phyloP scores from a whole-genome alignment of 2,113 vertebrate species.

The Hippocampus guttulatus region DNA sequence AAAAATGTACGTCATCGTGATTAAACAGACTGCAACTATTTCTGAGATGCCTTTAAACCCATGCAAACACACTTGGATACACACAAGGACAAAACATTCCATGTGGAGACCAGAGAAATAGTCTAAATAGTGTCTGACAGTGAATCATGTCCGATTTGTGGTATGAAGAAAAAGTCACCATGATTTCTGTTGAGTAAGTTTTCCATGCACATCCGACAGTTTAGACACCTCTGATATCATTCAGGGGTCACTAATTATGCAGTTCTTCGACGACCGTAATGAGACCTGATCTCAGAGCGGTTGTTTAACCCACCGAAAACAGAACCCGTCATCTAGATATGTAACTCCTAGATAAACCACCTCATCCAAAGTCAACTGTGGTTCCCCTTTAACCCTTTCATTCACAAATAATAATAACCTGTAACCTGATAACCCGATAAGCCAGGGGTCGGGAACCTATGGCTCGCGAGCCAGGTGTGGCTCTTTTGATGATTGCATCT shows the following conservation, averaged over 20 bases:
- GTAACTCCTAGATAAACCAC: background rate
- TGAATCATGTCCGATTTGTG: background rate
- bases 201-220: background rate
- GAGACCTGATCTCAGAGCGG: background rate
- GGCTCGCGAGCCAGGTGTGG: too few relatives aligned
- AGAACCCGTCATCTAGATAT: background rate
- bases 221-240: background rate
- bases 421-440: too few relatives aligned
- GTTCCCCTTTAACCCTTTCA: background rate
- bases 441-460: too few relatives aligned
- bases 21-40: constrained; percentile 34
- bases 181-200: background rate
- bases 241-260: background rate
- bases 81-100: background rate
- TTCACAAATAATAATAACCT: too few relatives aligned
- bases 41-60: constrained; percentile 9
- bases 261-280: background rate
- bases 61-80: constrained; percentile 7
- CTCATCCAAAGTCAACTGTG: background rate
- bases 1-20: constrained; percentile 33
- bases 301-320: background rate
- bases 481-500: too few relatives aligned
- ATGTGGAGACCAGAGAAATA: background rate
- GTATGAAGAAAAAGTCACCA: background rate
- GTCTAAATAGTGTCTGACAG: background rate